Percentiles rank a stretch among this genome's conserved stretches.
These are phyloP conservation scores for Colletes latitarsis DNA, from an alignment of 1,140 invertebrate species.

Conservation along the genomic window DNA sequence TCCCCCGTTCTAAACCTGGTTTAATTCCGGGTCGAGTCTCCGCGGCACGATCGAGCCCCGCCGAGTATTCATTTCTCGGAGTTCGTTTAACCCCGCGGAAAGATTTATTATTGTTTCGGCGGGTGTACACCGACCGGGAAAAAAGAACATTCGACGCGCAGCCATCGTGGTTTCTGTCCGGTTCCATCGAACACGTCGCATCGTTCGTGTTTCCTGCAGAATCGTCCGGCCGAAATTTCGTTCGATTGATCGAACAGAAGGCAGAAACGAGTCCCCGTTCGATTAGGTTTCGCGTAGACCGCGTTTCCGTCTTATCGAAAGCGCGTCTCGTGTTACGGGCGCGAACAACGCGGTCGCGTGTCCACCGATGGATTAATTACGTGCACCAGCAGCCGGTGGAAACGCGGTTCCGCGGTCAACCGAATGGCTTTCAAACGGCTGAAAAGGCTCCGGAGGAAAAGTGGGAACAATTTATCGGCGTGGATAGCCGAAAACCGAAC, in stretches of 20 bases:
- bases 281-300: constrained; percentile 43
- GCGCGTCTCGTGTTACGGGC: constrained; percentile 37
- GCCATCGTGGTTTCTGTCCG: not conserved
- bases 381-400: not conserved
- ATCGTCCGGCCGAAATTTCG: not conserved
- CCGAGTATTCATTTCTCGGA: constrained; percentile 7
- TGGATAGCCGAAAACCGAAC: not conserved
- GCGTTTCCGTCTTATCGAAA: constrained; percentile 41
- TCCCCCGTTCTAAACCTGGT: not conserved
- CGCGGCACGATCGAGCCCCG: not conserved
- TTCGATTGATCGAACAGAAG: no score
- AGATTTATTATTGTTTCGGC: not conserved
- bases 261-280: not conserved
- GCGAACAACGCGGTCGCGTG: constrained; percentile 15
- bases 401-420: not conserved
- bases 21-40: constrained; percentile 14
- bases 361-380: constrained; percentile 48
- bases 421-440: not conserved
- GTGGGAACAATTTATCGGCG: not conserved
- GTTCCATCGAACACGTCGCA: not conserved
- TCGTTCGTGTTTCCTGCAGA: no score
- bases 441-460: not conserved
- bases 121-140: not conserved
- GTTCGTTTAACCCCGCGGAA: constrained; percentile 25
- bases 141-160: not conserved